Conservation (phyloP, 2,888 invertebrate species). For the Zelleria hepariella region DNA sequence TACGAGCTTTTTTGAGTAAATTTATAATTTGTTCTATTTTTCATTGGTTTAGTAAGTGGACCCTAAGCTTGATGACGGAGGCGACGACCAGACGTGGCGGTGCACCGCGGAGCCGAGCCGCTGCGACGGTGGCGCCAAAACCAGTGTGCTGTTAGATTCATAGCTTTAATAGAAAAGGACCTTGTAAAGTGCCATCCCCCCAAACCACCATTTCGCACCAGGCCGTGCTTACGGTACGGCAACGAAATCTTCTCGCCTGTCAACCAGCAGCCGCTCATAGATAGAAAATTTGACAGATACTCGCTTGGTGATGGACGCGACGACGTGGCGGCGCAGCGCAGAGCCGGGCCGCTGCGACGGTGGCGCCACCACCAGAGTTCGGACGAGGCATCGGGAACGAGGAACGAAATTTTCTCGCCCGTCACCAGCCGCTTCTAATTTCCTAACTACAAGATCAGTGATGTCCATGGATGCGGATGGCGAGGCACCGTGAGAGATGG, state of each 20-base stretch:
- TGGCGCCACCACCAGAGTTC: constrained; percentile 84
- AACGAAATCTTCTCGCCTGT: constrained; percentile 56
- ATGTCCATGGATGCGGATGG: no score
- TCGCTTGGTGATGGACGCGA: constrained; percentile 90
- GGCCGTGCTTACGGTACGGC: constrained; percentile 85
- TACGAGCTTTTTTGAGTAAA: no score
- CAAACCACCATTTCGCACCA: constrained; percentile 78
- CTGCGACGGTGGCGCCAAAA: constrained; percentile 85
- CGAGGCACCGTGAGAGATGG: no score
- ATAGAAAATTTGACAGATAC: no score
- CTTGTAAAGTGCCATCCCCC: no score
- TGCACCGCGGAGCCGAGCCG: constrained; percentile 84
- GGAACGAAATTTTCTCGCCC: constrained; percentile 57
- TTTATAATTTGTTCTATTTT: no score
- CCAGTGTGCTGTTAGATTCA: no score
- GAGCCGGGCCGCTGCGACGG: constrained; percentile 86
- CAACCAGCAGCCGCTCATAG: no score
- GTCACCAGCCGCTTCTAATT: no score
- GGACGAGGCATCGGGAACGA: constrained; percentile 86
- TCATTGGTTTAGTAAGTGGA: no score
- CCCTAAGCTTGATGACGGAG: constrained; percentile 90
- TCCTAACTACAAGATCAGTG: no score
- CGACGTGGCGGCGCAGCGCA: constrained; percentile 84
- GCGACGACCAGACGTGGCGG: constrained; percentile 86
- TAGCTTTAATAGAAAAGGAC: no score